Conservation (phyloP, 1,140 invertebrate genomes). For the Coboldia fuscipes region DNA sequence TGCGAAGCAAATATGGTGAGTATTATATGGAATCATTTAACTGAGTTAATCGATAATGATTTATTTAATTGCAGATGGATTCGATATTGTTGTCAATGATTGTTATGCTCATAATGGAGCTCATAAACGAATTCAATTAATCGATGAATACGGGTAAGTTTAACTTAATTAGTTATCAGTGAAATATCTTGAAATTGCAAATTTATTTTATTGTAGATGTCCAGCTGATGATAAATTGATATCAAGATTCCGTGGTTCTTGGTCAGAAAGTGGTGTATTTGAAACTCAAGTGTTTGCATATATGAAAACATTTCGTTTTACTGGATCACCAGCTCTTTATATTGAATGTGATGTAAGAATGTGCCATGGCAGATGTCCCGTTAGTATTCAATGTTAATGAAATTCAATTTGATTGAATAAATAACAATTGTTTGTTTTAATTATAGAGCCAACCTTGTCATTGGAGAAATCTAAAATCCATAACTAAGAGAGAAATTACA, state of each 20-base stretch:
- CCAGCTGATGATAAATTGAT: slow-evolving; percentile 84
- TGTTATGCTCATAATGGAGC: slow-evolving; percentile 88
- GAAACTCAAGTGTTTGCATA: slow-evolving; percentile 87
- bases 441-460: slow-evolving; percentile 74
- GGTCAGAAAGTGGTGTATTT: slow-evolving; percentile 72
- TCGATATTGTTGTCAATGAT: slow-evolving; percentile 90
- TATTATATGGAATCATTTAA: slow-evolving; percentile 1
- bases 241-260: slow-evolving; percentile 76
- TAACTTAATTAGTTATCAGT: background rate
- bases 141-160: slow-evolving; percentile 72
- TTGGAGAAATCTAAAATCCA: slow-evolving; percentile 69
- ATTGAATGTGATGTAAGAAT: slow-evolving; percentile 87
- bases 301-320: slow-evolving; percentile 89
- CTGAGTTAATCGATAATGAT: slow-evolving; percentile 5
- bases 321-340: slow-evolving; percentile 78
- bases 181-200: slow-evolving; percentile 2
- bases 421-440: slow-evolving; percentile 8
- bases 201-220: slow-evolving; percentile 33
- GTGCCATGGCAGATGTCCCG: slow-evolving; percentile 84
- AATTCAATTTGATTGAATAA: background rate
- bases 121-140: slow-evolving; percentile 73
- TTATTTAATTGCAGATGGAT: slow-evolving; percentile 48
- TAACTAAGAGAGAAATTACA: slow-evolving; percentile 36
- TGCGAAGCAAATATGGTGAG: slow-evolving; percentile 79
- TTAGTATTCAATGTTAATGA: slow-evolving; percentile 37